phyloP scores from a whole-genome alignment of 1,140 invertebrate genomes.

The Thaumatotibia leucotreta region DNA sequence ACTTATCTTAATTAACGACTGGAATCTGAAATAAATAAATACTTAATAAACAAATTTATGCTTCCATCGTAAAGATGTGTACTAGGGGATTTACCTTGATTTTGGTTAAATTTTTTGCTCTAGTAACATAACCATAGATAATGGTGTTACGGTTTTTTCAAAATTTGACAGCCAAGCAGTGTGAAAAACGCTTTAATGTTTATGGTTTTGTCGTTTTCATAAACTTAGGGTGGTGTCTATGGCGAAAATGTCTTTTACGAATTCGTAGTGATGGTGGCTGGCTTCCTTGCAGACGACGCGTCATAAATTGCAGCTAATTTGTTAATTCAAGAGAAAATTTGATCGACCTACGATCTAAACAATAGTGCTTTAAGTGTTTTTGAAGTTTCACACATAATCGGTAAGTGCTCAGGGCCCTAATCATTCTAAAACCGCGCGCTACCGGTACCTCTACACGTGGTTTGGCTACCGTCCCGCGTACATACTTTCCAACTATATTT shows the following conservation, averaged over 20 bases:
- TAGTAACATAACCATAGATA: background rate
- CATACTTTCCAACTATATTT: slow-evolving; percentile 47
- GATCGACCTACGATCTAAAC: slow-evolving; percentile 52
- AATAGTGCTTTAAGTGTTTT: slow-evolving; percentile 70
- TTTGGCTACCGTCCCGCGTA: slow-evolving; percentile 59
- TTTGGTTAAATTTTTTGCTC: background rate
- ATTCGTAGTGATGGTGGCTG: slow-evolving; percentile 76
- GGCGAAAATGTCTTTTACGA: slow-evolving; percentile 74
- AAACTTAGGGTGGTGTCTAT: slow-evolving; percentile 64
- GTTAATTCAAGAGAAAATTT: slow-evolving; percentile 50
- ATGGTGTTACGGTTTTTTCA: background rate
- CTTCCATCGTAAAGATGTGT: too few relatives aligned
- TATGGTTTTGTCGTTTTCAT: slow-evolving; percentile 26
- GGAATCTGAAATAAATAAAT: too few relatives aligned
- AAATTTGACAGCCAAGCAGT: background rate
- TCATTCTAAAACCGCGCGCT: slow-evolving; percentile 54
- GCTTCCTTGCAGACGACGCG: slow-evolving; percentile 74
- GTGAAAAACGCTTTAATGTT: slow-evolving; percentile 7
- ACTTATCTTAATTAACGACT: too few relatives aligned
- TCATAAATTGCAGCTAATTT: slow-evolving; percentile 69
- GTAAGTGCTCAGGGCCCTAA: slow-evolving; percentile 62
- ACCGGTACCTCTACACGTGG: slow-evolving; percentile 73
- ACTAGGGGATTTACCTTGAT: too few relatives aligned
- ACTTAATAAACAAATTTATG: too few relatives aligned
- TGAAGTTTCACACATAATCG: slow-evolving; percentile 63